Conservation (phyloP, 2,888 invertebrate genomes). For the Tricholauxania praeusta region DNA sequence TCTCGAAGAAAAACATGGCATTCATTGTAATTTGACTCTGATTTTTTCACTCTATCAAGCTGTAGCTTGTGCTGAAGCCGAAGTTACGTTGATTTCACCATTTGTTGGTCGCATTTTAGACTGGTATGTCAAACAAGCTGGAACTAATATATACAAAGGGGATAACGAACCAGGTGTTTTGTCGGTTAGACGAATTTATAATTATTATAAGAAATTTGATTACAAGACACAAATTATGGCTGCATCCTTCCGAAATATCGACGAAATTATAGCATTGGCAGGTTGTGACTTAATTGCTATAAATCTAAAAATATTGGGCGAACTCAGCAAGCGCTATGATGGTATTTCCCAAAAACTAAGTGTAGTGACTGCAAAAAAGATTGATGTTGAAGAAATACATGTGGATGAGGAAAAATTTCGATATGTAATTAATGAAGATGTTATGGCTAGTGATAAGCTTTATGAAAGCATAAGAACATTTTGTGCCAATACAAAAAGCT, state of each 20-base stretch:
- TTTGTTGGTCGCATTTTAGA: constrained; percentile 99
- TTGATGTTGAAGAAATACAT: constrained; percentile 76
- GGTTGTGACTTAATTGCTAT: constrained; percentile 98
- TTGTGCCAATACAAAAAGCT: constrained; percentile 90
- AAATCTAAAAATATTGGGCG: constrained; percentile 88
- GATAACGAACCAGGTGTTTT: constrained; percentile 95
- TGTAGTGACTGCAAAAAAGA: constrained; percentile 74
- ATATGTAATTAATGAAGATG: constrained; percentile 97
- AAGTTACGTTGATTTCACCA: constrained; percentile 97
- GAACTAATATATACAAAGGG: constrained; percentile 77
- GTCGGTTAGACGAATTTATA: constrained; percentile 95
- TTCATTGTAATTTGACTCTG: constrained; percentile 98
- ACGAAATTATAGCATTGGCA: constrained; percentile 91
- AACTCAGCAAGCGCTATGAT: constrained; percentile 82
- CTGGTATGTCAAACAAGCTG: constrained; percentile 94
- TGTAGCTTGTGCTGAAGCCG: constrained; percentile 97
- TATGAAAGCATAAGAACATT: constrained; percentile 98
- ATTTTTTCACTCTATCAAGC: constrained; percentile 97
- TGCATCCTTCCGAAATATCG: constrained; percentile 96
- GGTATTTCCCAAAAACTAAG: constrained; percentile 73
- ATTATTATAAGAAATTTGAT: constrained; percentile 98
- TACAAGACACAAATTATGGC: constrained; percentile 99
- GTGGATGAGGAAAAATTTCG: constrained; percentile 92
- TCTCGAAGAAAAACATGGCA: constrained; percentile 89
- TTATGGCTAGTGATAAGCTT: constrained; percentile 97